Evolutionary conservation across 2,888 invertebrate species (phyloP).

Genomic region (Rhagophthalmus giganteus): DNA sequence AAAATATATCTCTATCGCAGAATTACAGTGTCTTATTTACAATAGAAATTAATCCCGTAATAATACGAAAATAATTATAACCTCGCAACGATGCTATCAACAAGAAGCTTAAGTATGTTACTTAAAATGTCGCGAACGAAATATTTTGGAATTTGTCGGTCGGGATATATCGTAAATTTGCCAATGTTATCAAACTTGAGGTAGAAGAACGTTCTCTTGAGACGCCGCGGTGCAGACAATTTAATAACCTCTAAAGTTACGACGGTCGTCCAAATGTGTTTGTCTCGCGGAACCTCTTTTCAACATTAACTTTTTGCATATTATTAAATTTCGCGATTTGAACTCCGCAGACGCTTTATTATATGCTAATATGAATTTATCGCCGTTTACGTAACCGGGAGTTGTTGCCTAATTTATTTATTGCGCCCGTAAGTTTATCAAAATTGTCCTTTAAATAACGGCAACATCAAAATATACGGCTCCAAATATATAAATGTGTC

Average conservation of each 20-base stretch:
- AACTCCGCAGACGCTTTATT: background rate
- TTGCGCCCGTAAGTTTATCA: too few relatives aligned
- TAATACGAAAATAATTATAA: background rate
- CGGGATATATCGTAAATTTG: constrained; percentile 6
- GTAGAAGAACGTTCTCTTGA: constrained; percentile 14
- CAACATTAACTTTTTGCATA: constrained; percentile 10
- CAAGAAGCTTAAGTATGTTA: background rate
- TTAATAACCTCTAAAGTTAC: constrained; percentile 15
- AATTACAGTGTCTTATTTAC: too few relatives aligned
- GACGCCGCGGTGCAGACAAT: constrained; percentile 15
- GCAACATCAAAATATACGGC: too few relatives aligned
- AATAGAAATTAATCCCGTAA: too few relatives aligned
- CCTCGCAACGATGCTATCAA: background rate
- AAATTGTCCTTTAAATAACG: too few relatives aligned
- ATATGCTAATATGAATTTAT: too few relatives aligned
- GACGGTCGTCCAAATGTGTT: constrained; percentile 14
- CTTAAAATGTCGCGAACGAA: background rate
- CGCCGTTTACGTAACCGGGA: too few relatives aligned
- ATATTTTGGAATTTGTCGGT: background rate
- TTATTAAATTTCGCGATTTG: constrained; percentile 4
- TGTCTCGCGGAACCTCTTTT: constrained; percentile 14
- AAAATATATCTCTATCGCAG: too few relatives aligned
- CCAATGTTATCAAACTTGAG: constrained; percentile 12
- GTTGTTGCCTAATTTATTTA: too few relatives aligned
- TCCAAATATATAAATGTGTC: too few relatives aligned